phyloP scores from a whole-genome alignment of 2,113 vertebrate species.

The Chionis minor region DNA sequence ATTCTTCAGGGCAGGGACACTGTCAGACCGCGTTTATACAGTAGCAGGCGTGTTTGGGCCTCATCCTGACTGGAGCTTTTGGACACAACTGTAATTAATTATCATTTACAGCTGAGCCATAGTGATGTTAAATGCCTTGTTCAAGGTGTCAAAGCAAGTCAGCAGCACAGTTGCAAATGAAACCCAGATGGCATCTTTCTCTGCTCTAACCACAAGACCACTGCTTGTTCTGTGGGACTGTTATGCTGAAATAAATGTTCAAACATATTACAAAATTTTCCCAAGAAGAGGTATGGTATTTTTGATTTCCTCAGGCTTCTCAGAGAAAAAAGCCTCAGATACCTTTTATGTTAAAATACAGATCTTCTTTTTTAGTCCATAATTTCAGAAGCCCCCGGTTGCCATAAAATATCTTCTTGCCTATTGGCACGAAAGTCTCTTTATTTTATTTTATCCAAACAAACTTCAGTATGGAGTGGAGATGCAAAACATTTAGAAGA shows the following conservation, averaged over 20 bases:
- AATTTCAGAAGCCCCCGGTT: background rate
- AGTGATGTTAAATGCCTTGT: constrained; percentile 19
- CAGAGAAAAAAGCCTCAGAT: background rate
- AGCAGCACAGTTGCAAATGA: constrained; percentile 1
- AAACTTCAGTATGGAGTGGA: background rate
- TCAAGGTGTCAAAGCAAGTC: constrained; percentile 32
- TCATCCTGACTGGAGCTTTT: constrained; percentile 27
- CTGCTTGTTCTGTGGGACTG: background rate
- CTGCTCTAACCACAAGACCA: background rate
- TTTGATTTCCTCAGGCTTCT: background rate
- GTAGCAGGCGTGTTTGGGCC: background rate
- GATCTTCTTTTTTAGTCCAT: background rate
- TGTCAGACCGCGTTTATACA: background rate
- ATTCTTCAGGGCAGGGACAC: background rate
- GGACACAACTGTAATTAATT: constrained; percentile 33
- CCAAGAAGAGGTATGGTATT: background rate
- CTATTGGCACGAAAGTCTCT: background rate
- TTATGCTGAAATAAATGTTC: background rate
- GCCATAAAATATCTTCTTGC: background rate
- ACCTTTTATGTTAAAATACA: background rate
- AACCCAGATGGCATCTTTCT: constrained; percentile 31
- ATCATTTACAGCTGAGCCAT: constrained; percentile 21
- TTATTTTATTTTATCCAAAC: background rate
- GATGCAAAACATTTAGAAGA: background rate
- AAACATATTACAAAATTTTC: background rate